A percentile compares a stretch with the other conserved stretches of the same genome.
Conservation (phyloP, 2,888 invertebrate genomes). For the Chouioia cunea region DNA sequence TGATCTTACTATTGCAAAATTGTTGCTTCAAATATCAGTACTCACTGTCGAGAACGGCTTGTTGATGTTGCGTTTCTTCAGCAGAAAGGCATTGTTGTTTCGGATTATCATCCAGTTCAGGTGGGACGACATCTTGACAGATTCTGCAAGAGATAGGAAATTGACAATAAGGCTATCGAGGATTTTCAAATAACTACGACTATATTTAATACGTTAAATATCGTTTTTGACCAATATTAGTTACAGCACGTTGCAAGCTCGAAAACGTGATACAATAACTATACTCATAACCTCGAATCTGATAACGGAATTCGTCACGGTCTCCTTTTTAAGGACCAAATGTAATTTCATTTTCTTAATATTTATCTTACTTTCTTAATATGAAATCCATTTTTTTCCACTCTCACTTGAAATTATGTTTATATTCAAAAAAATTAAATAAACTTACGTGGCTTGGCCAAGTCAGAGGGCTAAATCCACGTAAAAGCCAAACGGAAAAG, state of each 20-base stretch:
- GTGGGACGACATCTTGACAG: constrained; percentile 80
- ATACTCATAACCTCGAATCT: constrained; percentile 30
- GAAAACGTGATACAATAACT: constrained; percentile 2
- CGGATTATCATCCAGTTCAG: constrained; percentile 91
- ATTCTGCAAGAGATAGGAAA: constrained; percentile 15
- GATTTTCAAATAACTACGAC: too few relatives aligned
- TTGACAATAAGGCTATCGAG: neutral
- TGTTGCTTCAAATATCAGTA: constrained; percentile 46
- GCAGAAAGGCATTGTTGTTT: constrained; percentile 87
- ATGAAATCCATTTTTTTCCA: too few relatives aligned
- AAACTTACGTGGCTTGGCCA: too few relatives aligned
- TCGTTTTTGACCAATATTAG: neutral
- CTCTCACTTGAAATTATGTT: too few relatives aligned
- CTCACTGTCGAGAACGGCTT: constrained; percentile 86
- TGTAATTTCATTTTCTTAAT: neutral
- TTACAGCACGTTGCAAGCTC: neutral
- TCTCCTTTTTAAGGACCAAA: constrained; percentile 5
- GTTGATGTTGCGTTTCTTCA: constrained; percentile 85
- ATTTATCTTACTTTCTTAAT: neutral
- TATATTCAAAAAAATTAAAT: too few relatives aligned
- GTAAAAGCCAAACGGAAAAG: too few relatives aligned
- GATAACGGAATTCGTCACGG: constrained; percentile 28
- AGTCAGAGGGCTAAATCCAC: too few relatives aligned
- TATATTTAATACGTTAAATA: too few relatives aligned
- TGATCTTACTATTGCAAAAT: neutral